phyloP scores from a whole-genome alignment of 1,140 invertebrate species.

The Euglossa dilemma region DNA sequence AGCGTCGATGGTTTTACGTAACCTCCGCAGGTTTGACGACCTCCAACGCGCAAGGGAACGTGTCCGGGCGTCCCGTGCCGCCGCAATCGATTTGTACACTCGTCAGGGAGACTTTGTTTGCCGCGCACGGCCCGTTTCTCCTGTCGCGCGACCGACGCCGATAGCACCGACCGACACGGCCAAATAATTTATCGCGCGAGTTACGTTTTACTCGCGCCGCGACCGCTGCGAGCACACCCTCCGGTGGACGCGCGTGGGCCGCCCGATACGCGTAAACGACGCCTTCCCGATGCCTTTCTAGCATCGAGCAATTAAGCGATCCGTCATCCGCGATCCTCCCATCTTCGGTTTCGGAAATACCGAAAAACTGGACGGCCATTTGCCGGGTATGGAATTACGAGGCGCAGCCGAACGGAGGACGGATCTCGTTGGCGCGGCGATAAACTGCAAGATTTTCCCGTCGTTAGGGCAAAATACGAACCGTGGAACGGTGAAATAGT shows the following conservation, averaged over 20 bases:
- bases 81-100: constrained; percentile 59
- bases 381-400: constrained; percentile 53
- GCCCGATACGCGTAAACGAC: constrained; percentile 53
- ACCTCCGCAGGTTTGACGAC: constrained; percentile 60
- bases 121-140: constrained; percentile 29
- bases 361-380: background rate
- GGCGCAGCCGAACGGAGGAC: constrained; percentile 24
- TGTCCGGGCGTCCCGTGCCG: constrained; percentile 26
- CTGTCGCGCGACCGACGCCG: constrained; percentile 32
- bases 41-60: constrained; percentile 32
- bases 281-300: background rate
- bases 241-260: constrained; percentile 60
- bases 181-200: constrained; percentile 62
- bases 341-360: no score
- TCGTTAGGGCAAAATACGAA: background rate
- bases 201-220: constrained; percentile 28
- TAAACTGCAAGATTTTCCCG: background rate
- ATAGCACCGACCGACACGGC: constrained; percentile 46
- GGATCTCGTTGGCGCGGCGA: constrained; percentile 43
- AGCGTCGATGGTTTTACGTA: constrained; percentile 55
- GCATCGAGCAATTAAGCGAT: background rate
- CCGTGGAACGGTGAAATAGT: constrained; percentile 13
- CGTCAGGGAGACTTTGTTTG: constrained; percentile 47
- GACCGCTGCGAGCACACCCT: background rate
- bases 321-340: background rate